Evolutionary conservation across 2,113 vertebrate genomes (phyloP).

Genomic region (Miniopterus natalensis): DNA sequence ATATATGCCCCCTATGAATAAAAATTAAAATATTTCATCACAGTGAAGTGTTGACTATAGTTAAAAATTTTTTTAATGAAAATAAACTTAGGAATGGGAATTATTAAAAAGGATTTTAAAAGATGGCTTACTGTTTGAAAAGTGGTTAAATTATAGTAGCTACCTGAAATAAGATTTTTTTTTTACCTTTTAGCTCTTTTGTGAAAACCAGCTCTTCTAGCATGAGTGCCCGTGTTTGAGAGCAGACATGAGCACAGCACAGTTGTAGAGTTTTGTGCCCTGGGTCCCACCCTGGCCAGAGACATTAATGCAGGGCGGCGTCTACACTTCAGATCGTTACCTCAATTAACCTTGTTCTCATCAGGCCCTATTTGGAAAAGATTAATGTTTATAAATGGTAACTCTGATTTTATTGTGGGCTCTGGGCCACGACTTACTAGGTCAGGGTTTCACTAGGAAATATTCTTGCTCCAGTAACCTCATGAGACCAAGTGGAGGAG

Average conservation of each 20-base stretch:
- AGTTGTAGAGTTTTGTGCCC: slow-evolving; percentile 28
- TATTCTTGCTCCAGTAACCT: slow-evolving; percentile 50
- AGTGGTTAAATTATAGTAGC: slow-evolving; percentile 68
- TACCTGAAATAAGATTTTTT: slow-evolving; percentile 74
- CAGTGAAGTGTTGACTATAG: neutral
- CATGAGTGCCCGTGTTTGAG: slow-evolving; percentile 64
- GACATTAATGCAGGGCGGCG: slow-evolving; percentile 57
- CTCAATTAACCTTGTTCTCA: slow-evolving; percentile 83
- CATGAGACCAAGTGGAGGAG: neutral
- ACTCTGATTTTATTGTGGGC: slow-evolving; percentile 74
- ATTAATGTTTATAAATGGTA: slow-evolving; percentile 79
- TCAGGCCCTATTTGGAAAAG: slow-evolving; percentile 81
- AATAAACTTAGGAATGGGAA: neutral
- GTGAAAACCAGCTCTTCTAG: slow-evolving; percentile 77
- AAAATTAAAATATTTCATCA: neutral
- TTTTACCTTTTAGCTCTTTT: slow-evolving; percentile 68
- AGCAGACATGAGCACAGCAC: slow-evolving; percentile 72
- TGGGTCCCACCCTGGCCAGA: slow-evolving; percentile 63
- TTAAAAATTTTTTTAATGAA: slow-evolving; percentile 10
- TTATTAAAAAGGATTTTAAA: neutral
- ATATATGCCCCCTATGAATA: neutral
- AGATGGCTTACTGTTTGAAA: slow-evolving; percentile 71
- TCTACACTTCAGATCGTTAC: slow-evolving; percentile 79
- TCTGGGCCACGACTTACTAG: slow-evolving; percentile 75
- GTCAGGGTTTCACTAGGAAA: slow-evolving; percentile 68